These are phyloP conservation scores for Melopsittacus undulatus DNA, from an alignment of 2,797 vertebrate species.

Conservation along the genomic window DNA sequence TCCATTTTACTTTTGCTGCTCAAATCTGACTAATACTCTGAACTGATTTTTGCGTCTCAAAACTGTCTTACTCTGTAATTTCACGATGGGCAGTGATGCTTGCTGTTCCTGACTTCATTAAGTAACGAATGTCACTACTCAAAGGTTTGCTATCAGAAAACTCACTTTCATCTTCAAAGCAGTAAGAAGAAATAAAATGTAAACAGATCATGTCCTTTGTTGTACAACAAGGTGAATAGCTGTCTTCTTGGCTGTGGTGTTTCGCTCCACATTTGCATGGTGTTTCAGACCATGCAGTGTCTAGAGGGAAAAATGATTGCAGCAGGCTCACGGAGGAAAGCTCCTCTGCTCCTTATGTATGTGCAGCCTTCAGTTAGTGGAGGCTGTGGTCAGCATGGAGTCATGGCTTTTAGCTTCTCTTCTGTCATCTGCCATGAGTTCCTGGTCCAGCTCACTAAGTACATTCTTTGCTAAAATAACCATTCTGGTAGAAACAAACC, in stretches of 20 bases:
- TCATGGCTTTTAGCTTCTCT: background rate
- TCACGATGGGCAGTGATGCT: fast-evolving
- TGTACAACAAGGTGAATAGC: fast-evolving
- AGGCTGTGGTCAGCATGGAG: background rate
- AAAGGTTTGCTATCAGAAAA: background rate
- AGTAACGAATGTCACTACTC: background rate
- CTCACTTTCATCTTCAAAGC: background rate
- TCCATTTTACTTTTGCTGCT: no score
- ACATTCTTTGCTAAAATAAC: background rate
- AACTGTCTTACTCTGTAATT: background rate
- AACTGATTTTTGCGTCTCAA: background rate
- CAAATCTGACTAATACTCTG: background rate
- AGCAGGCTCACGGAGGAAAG: fast-evolving
- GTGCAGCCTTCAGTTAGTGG: background rate
- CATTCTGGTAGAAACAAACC: background rate
- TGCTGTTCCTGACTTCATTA: background rate
- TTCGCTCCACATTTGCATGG: background rate
- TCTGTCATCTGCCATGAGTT: background rate
- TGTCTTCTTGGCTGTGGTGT: background rate
- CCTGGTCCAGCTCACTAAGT: background rate
- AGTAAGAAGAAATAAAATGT: background rate
- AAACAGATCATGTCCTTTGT: background rate
- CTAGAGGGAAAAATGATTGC: background rate
- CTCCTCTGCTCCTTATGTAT: fast-evolving
- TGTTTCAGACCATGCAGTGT: background rate